phyloP scores from a whole-genome alignment of 2,113 vertebrate genomes.

The Loxodonta africana region DNA sequence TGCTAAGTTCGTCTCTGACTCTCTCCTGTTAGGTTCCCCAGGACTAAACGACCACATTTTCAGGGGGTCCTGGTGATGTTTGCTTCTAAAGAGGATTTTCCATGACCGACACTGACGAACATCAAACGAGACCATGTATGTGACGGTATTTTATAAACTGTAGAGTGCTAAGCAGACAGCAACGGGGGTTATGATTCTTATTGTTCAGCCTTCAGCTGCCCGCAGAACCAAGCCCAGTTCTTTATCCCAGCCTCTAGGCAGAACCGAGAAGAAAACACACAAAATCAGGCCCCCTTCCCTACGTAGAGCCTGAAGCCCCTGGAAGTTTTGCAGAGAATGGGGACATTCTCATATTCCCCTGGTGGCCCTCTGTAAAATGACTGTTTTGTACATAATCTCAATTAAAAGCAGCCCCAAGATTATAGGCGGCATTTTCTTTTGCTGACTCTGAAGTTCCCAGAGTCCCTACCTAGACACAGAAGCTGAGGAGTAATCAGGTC shows the following conservation, averaged over 20 bases:
- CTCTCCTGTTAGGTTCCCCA: neutral
- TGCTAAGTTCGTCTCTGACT: too few relatives aligned
- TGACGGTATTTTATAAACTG: neutral
- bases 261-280: neutral
- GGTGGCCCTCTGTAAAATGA: neutral
- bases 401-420: slow-evolving; percentile 2
- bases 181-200: accelerated
- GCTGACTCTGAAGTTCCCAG: neutral
- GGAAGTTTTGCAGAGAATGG: slow-evolving; percentile 45
- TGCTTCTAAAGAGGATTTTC: neutral
- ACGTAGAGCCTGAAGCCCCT: slow-evolving; percentile 56
- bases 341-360: neutral
- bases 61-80: too few relatives aligned
- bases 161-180: neutral
- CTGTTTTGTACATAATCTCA: slow-evolving; percentile 26
- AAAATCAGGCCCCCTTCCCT: slow-evolving; percentile 15
- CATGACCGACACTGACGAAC: neutral
- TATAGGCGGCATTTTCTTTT: slow-evolving; percentile 58
- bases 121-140: accelerated
- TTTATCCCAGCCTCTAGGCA: neutral
- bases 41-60: neutral
- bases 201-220: neutral
- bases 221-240: neutral
- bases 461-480: neutral
- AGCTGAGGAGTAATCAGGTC: slow-evolving; percentile 3